These are phyloP conservation scores for Brachyalestes nurse DNA, from an alignment of 2,797 vertebrate species.

Conservation along the genomic window DNA sequence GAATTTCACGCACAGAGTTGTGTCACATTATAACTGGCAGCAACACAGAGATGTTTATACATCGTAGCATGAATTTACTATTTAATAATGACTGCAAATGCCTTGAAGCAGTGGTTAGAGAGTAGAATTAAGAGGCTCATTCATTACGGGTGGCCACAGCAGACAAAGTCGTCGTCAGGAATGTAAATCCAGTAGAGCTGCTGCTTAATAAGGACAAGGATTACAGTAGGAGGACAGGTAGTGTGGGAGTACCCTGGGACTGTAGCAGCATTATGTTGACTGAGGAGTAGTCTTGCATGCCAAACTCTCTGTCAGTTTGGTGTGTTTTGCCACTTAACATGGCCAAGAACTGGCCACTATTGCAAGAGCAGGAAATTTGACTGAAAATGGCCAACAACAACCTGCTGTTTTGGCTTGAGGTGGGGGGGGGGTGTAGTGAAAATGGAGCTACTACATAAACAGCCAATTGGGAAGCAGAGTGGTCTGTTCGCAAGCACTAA, in stretches of 20 bases:
- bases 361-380: too few species aligned
- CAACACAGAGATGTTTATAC: constrained; percentile 26
- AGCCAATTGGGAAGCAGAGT: too few species aligned
- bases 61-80: constrained; percentile 50
- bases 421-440: too few species aligned
- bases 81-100: constrained; percentile 57
- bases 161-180: constrained; percentile 54
- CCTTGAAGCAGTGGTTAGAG: constrained; percentile 50
- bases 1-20: neutral
- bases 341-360: too few species aligned
- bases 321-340: too few species aligned
- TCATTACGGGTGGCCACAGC: constrained; percentile 56
- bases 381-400: too few species aligned
- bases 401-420: too few species aligned
- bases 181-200: constrained; percentile 77
- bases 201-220: constrained; percentile 64
- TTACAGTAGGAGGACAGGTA: constrained; percentile 73
- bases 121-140: constrained; percentile 52
- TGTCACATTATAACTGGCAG: neutral
- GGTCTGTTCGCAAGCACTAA: too few species aligned
- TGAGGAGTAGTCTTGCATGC: too few species aligned
- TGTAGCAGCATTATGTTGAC: constrained; percentile 36
- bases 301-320: too few species aligned
- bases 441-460: too few species aligned
- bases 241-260: constrained; percentile 48